Evolutionary conservation across 2,797 vertebrate species (phyloP), one percentile per base, ranked within the genome.

Genomic region (Allobates femoralis): DNA sequence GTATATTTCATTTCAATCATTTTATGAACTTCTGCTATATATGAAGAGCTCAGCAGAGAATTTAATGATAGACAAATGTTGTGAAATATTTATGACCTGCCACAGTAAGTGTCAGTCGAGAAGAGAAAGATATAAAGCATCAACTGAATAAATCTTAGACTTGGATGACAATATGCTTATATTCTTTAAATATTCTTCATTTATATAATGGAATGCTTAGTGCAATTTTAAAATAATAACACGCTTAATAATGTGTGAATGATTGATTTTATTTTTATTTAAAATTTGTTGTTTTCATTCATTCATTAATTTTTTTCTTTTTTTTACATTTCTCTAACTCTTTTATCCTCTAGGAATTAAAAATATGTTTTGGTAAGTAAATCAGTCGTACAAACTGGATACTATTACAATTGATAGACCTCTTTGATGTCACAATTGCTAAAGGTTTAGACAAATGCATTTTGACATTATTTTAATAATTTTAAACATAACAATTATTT

Each of bases 21-120:
- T 71, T 87, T 87, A 78, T 81, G 80, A 60, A 83, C 80, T 53
- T 82, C 34, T 73, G 26, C 51, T 5, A 78, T 51, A 74, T 53
- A 80, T 60, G 32, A 62, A 64, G 21, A 62, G 64, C 75, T 79
- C 80, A 69, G 34, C 51, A 55, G 74, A 83, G 37, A 71, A 87
- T 78, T 60, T 83, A 78, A 83, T 83, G 80, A 83, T 77, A 82
- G 79, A 77, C 74, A 77, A 46, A 73, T 78, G 32, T 66, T 32
- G 21, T 79, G 18, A 87, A 83, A 71, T 83, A 83, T 87, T 71
- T 69, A 83, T 71, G 32, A 50, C 34, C 23, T 37, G 51, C 32
- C 41, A 34, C 23, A 64, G 28, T 66, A 30, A 66, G 28, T 18
- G 28, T 30, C 62, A 30, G 18, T 66, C 15, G 28, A 18, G 62